Conservation (phyloP, 2,888 invertebrate genomes). For the Odontothrips loti region DNA sequence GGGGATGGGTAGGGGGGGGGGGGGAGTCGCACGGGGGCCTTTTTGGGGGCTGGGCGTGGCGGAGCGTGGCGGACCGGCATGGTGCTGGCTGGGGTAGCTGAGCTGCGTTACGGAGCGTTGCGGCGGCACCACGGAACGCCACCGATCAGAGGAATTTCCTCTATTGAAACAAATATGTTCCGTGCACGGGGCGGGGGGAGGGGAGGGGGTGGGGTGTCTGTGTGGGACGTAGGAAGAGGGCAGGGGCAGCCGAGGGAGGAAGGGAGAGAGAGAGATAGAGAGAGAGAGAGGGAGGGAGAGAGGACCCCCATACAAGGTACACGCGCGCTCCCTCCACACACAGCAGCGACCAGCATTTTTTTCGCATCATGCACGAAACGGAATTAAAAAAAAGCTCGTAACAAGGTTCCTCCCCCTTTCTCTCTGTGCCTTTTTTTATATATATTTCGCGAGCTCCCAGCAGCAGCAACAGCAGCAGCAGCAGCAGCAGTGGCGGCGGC, state of each 20-base stretch:
- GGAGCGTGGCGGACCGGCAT: too few relatives aligned
- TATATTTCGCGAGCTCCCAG: too few relatives aligned
- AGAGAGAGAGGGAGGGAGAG: neutral
- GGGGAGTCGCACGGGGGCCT: neutral
- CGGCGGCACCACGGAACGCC: neutral
- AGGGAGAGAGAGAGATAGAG: neutral
- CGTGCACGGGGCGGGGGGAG: neutral
- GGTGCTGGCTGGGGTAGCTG: neutral
- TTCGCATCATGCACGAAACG: slow-evolving; percentile 16
- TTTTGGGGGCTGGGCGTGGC: neutral
- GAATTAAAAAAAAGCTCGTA: slow-evolving; percentile 23
- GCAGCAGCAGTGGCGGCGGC: too few relatives aligned
- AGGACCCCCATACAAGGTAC: neutral
- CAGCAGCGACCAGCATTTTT: neutral
- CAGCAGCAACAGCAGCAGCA: too few relatives aligned
- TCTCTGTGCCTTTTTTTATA: too few relatives aligned
- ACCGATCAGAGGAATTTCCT: slow-evolving; percentile 19
- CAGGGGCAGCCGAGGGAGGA: neutral
- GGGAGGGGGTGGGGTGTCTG: neutral
- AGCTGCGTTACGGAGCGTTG: neutral
- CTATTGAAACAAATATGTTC: slow-evolving; percentile 24
- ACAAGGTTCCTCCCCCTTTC: neutral
- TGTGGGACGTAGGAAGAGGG: neutral
- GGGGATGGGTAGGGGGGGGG: neutral
- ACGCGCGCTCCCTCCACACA: too few relatives aligned